phyloP scores from a whole-genome alignment of 2,888 invertebrate species.

The Euproctis similis region DNA sequence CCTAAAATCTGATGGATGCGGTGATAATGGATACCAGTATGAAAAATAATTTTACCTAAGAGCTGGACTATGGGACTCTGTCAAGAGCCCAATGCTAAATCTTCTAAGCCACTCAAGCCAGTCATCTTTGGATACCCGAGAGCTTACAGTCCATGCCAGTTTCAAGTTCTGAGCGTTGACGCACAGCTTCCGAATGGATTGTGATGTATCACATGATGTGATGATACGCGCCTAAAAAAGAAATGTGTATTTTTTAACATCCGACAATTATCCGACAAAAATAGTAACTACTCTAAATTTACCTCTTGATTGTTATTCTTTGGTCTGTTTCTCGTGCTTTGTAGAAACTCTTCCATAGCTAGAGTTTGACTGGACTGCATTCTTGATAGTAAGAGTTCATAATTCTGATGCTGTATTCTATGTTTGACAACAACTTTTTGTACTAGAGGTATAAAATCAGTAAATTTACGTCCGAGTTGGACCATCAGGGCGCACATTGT shows the following conservation, averaged over 20 bases:
- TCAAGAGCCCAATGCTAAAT: constrained; percentile 93
- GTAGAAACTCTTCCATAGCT: constrained; percentile 81
- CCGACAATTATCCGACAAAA: too few species aligned
- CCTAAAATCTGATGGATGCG: too few species aligned
- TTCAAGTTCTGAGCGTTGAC: constrained; percentile 90
- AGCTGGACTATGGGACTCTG: constrained; percentile 96
- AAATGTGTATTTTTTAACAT: too few species aligned
- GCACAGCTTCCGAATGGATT: constrained; percentile 86
- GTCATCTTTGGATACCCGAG: constrained; percentile 96
- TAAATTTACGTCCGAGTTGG: constrained; percentile 92
- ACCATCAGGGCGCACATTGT: constrained; percentile 90
- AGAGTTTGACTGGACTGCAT: constrained; percentile 70
- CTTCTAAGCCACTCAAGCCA: constrained; percentile 98
- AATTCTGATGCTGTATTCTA: constrained; percentile 84
- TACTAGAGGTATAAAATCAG: constrained; percentile 94
- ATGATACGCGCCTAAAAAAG: constrained; percentile 51
- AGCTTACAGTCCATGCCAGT: constrained; percentile 92
- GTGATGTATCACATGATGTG: constrained; percentile 76
- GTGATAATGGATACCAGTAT: neutral
- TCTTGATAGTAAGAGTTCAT: constrained; percentile 85
- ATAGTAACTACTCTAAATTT: constrained; percentile 19
- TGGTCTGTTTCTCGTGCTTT: constrained; percentile 76
- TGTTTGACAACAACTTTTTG: constrained; percentile 88
- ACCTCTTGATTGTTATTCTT: constrained; percentile 84
- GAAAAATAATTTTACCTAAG: constrained; percentile 69